Conservation (phyloP, 2,113 vertebrate species). For the Dasyprocta punctata region DNA sequence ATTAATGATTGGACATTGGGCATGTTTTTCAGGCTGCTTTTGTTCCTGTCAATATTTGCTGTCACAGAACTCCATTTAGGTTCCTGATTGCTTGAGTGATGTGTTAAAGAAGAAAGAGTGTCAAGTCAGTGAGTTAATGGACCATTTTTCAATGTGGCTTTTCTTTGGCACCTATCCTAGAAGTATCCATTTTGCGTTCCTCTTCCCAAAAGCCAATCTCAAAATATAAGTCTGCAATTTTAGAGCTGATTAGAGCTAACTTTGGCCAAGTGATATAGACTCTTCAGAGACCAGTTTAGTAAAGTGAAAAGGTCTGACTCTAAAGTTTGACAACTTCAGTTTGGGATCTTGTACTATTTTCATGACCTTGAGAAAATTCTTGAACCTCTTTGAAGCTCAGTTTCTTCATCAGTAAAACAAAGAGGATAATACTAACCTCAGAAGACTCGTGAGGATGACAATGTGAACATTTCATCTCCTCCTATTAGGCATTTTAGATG, state of each 20-base stretch:
- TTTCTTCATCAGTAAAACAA: slow-evolving; percentile 35
- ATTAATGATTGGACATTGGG: neutral
- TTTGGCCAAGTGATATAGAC: slow-evolving; percentile 25
- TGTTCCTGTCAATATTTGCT: slow-evolving; percentile 69
- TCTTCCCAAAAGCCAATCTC: slow-evolving; percentile 46
- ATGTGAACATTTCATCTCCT: neutral
- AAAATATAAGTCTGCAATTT: slow-evolving; percentile 43
- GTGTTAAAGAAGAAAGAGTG: slow-evolving; percentile 58
- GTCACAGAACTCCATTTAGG: slow-evolving; percentile 33
- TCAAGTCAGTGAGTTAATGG: slow-evolving; percentile 56
- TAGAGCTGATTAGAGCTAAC: neutral
- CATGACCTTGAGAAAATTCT: neutral
- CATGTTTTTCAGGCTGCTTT: slow-evolving; percentile 53
- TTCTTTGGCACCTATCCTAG: slow-evolving; percentile 52
- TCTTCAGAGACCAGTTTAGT: neutral
- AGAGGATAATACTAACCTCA: neutral
- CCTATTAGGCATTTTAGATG: neutral
- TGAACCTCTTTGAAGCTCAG: neutral
- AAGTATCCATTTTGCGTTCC: slow-evolving; percentile 27
- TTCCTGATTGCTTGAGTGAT: slow-evolving; percentile 65
- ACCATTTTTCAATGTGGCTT: slow-evolving; percentile 60
- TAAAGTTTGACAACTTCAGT: neutral
- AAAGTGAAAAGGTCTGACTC: slow-evolving; percentile 7
- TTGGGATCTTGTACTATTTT: neutral
- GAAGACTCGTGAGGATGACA: slow-evolving; percentile 5